Percentiles rank a stretch among this genome's conserved stretches.
Evolutionary conservation across 2,113 vertebrate species (phyloP).

Genomic region (Halcyon senegalensis): DNA sequence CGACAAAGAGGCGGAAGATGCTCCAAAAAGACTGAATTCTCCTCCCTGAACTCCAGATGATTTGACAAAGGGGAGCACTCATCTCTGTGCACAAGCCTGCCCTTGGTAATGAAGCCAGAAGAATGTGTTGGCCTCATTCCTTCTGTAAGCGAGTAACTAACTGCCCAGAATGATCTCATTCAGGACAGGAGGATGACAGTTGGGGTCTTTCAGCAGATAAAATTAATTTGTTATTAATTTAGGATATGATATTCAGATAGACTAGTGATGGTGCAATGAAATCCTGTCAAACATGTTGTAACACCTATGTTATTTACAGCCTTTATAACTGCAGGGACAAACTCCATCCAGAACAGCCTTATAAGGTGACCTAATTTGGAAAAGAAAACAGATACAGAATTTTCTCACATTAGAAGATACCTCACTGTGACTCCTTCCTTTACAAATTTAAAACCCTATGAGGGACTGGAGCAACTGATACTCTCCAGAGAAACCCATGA

Average conservation of each 20-base stretch:
- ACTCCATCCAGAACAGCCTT: conserved; percentile 37
- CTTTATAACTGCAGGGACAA: neutral
- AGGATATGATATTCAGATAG: neutral
- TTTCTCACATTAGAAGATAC: conserved; percentile 47
- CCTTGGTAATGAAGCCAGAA: conserved; percentile 26
- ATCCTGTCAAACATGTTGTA: conserved; percentile 29
- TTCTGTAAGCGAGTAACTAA: neutral
- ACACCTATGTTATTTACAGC: conserved; percentile 41
- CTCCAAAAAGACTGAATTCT: neutral
- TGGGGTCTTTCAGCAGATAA: conserved; percentile 47
- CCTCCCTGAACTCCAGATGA: neutral
- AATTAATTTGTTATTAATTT: conserved; percentile 56
- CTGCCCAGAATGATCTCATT: conserved; percentile 56
- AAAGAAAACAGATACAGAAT: conserved; percentile 27
- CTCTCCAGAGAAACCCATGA: conserved; percentile 39
- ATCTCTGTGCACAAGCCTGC: neutral
- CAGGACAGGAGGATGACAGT: conserved; percentile 12
- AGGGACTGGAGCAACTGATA: conserved; percentile 47
- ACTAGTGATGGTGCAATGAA: conserved; percentile 25
- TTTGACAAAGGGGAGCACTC: conserved; percentile 22
- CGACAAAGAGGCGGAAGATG: neutral
- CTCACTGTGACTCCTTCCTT: conserved; percentile 24
- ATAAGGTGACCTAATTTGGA: conserved; percentile 63
- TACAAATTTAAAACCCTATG: conserved; percentile 16
- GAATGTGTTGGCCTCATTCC: conserved; percentile 23